Conservation (phyloP, 2,888 invertebrate species). For the Leptinotarsa rubiginosa region DNA sequence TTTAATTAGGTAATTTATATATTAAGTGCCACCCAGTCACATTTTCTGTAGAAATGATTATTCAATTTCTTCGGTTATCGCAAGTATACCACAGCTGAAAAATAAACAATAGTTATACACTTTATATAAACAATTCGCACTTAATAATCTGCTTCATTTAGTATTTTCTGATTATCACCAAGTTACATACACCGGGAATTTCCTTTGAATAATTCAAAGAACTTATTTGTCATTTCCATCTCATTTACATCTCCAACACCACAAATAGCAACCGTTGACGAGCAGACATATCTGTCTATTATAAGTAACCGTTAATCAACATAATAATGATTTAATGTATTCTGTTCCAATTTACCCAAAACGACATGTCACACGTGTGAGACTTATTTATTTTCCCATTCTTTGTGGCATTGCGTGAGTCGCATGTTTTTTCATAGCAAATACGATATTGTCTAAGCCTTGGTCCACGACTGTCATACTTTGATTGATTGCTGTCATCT, state of each 20-base stretch:
- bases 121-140: too few species aligned
- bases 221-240: neutral
- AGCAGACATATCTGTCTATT: slow-evolving; percentile 6
- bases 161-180: too few species aligned
- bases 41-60: too few species aligned
- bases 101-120: too few species aligned
- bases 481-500: slow-evolving; percentile 40
- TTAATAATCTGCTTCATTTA: too few species aligned
- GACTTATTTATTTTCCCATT: slow-evolving; percentile 7
- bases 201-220: neutral
- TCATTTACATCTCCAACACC: slow-evolving; percentile 2
- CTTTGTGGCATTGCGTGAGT: slow-evolving; percentile 21
- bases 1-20: too few species aligned
- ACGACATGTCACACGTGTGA: slow-evolving; percentile 12
- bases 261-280: slow-evolving; percentile 3
- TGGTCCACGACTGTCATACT: slow-evolving; percentile 27
- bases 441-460: slow-evolving; percentile 27
- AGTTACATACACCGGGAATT: neutral
- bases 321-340: slow-evolving; percentile 12
- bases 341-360: slow-evolving; percentile 3
- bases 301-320: slow-evolving; percentile 2
- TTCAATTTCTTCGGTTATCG: too few species aligned
- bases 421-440: slow-evolving; percentile 32
- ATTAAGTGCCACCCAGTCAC: too few species aligned
- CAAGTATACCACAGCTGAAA: too few species aligned